phyloP scores from a whole-genome alignment of 2,113 vertebrate species.

The Ahaetulla prasina region DNA sequence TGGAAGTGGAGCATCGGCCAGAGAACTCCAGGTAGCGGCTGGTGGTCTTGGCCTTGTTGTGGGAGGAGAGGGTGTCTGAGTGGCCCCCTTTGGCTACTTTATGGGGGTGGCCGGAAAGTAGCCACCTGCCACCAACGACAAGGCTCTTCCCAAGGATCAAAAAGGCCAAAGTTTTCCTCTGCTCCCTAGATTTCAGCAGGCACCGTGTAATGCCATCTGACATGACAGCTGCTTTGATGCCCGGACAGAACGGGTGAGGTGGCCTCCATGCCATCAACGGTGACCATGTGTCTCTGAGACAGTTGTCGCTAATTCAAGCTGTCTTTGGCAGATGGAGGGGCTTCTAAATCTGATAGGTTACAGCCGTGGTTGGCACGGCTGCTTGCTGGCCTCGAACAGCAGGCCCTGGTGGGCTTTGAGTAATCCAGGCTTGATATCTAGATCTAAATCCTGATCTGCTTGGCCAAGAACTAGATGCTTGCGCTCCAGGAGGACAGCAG shows the following conservation, averaged over 20 bases:
- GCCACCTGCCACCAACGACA: background rate
- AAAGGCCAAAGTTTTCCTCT: background rate
- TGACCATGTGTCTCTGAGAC: constrained; percentile 51
- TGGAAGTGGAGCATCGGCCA: constrained; percentile 76
- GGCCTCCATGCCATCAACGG: constrained; percentile 38
- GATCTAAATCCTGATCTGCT: background rate
- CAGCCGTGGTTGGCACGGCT: background rate
- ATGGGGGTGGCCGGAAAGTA: background rate
- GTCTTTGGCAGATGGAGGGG: background rate
- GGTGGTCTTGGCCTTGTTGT: background rate
- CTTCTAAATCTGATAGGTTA: background rate
- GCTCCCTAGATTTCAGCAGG: background rate
- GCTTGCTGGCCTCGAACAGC: background rate
- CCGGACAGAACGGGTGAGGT: constrained; percentile 32
- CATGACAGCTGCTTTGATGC: constrained; percentile 58
- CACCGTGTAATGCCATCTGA: background rate
- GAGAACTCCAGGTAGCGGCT: constrained; percentile 80
- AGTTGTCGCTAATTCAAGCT: constrained; percentile 34
- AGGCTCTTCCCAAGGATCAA: background rate
- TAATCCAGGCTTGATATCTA: background rate
- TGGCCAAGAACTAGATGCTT: background rate
- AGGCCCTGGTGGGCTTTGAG: background rate
- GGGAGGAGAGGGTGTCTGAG: background rate
- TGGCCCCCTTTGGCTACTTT: background rate
- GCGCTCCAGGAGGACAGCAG: background rate